These are phyloP conservation scores for Semotilus atromaculatus DNA, from an alignment of 2,797 vertebrate genomes.

Conservation along the genomic window DNA sequence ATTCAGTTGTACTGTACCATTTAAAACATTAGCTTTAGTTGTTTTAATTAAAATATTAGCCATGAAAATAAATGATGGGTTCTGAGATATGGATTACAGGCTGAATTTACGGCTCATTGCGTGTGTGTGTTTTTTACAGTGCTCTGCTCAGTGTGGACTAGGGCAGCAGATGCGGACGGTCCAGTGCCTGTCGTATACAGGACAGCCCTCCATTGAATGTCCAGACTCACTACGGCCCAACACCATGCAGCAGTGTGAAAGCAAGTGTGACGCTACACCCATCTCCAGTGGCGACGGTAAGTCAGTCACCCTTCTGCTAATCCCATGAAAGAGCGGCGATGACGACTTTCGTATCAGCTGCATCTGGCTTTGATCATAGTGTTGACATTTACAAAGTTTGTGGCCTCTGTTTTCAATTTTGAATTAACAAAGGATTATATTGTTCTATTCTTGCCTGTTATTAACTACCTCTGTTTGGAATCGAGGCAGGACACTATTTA, in stretches of 20 bases:
- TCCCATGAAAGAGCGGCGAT: neutral
- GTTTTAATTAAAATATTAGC: neutral
- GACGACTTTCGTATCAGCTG: neutral
- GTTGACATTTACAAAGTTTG: constrained; percentile 35
- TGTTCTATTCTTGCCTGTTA: constrained; percentile 27
- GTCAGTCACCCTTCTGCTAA: constrained; percentile 56
- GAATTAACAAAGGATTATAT: constrained; percentile 35
- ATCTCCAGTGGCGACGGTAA: constrained; percentile 92
- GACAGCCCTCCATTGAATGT: constrained; percentile 92
- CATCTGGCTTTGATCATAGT: constrained; percentile 28
- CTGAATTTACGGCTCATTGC: constrained; percentile 10
- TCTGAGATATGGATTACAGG: neutral
- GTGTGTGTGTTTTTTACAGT: constrained; percentile 74
- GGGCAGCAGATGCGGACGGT: constrained; percentile 96
- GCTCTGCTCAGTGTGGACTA: constrained; percentile 96
- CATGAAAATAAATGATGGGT: neutral
- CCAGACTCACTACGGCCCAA: constrained; percentile 85
- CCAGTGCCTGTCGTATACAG: constrained; percentile 94
- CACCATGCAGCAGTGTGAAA: constrained; percentile 97
- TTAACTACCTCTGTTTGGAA: constrained; percentile 25
- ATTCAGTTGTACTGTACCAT: neutral
- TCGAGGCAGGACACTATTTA: constrained; percentile 21
- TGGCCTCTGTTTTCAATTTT: constrained; percentile 29
- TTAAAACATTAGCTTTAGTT: neutral
- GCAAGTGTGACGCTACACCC: constrained; percentile 94